Base-by-base conservation (phyloP, 2,113 vertebrate species). In the Aepyceros melampus region DNA sequence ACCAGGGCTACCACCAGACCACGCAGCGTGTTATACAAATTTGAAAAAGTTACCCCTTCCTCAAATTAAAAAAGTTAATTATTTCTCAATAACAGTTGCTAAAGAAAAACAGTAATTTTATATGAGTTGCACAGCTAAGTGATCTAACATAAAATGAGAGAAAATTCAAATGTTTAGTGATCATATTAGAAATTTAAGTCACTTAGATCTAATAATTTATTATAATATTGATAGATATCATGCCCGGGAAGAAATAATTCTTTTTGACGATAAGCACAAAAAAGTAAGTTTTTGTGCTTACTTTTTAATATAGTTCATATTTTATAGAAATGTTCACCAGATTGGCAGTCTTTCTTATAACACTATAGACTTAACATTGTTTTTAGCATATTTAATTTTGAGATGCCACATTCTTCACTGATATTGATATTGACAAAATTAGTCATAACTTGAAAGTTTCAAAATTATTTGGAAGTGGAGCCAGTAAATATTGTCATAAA, bases 81-180 rank as follows among this genome's bases (percentile, higher is more conserved):
- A 64, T 79, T 92, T 97, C 27, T 96, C 55, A 89, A n/a, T n/a
- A 89, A 56, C 4, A 64, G 56, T 87, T 64, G 90, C 56, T 83
- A 91, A 84, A 60, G 5, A 89, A 71, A 60, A 53, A 36, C 3
- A 82, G 15, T 17, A 56, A 47, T 49, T 64, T n/a, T 82, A 31
- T 89, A 60, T 47, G 55, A 92, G 64, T 93, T 91, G 81, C 29
- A 51, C 16, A 91, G 83, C 45, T 83, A 96, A 87, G 56, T 91
- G 49, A 86, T 51, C 76, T n/a, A 78, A 33, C 17, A 76, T 60
- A 86, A 96, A 94, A 71, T 78, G 64, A 58, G 51, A 51, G 17
- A 78, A 95, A 97, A 45, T 78, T 86, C n/a, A 96, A 95, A 91
- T 67, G n/a, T 79, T 89, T 91, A 83, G 71, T 76, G 89, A 53